phyloP scores from a whole-genome alignment of 2,888 invertebrate genomes.

The Lysandra bellargus region DNA sequence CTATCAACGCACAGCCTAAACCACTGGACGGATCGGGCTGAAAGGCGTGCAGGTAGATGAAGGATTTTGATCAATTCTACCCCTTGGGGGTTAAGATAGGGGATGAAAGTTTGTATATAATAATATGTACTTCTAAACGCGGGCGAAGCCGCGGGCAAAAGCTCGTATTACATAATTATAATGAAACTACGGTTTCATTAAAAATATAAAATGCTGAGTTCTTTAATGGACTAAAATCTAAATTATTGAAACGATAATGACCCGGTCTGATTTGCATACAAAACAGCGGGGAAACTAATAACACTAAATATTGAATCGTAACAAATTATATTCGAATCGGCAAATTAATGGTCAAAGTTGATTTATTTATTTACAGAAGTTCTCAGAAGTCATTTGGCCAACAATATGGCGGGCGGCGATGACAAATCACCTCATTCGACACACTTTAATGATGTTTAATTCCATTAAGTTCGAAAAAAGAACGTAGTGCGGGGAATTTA shows the following conservation, averaged over 20 bases:
- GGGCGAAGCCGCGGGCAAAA: too few species aligned
- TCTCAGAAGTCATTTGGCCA: constrained; percentile 27
- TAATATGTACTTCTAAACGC: too few species aligned
- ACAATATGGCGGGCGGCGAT: constrained; percentile 22
- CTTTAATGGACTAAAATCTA: not conserved
- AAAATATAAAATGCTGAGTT: not conserved
- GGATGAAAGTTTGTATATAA: too few species aligned
- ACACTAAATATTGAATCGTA: constrained; percentile 10
- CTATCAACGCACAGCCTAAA: too few species aligned
- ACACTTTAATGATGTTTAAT: constrained; percentile 28
- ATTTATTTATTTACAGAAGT: constrained; percentile 27
- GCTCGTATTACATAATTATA: not conserved
- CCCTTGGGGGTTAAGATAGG: too few species aligned
- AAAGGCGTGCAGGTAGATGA: too few species aligned
- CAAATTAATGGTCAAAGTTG: constrained; percentile 29
- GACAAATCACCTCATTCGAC: constrained; percentile 27
- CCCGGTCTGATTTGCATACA: not conserved
- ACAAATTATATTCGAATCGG: constrained; percentile 22
- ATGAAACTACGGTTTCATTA: not conserved
- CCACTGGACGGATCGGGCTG: too few species aligned
- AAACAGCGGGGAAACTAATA: constrained; percentile 12
- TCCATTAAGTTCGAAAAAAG: constrained; percentile 17
- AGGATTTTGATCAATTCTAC: too few species aligned
- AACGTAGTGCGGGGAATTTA: constrained; percentile 18
- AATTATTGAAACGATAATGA: not conserved